These are phyloP conservation scores for Aix galericulata DNA, from an alignment of 2,113 vertebrate species.

Conservation along the genomic window DNA sequence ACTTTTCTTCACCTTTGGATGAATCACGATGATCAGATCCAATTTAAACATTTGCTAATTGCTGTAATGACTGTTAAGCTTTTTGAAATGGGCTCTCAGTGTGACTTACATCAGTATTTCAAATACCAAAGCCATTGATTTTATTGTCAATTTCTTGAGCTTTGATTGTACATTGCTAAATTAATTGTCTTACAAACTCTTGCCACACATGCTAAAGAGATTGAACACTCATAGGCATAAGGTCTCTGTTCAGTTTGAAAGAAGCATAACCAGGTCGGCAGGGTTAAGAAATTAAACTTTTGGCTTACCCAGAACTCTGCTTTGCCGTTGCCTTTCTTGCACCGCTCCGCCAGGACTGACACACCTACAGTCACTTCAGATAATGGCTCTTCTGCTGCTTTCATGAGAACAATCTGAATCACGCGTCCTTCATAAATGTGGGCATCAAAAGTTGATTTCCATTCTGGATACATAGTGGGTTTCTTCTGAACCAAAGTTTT, in stretches of 20 bases:
- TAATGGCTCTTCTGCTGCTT: conserved; percentile 88
- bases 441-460: conserved; percentile 93
- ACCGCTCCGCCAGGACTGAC: conserved; percentile 91
- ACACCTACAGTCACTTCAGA: conserved; percentile 96
- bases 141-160: not conserved
- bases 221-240: not conserved
- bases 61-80: not conserved
- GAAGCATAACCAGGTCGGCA: not conserved
- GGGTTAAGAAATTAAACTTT: not conserved
- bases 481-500: conserved; percentile 95
- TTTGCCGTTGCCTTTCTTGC: conserved; percentile 94
- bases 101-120: not conserved
- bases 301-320: conserved; percentile 94
- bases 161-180: not conserved
- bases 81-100: not conserved
- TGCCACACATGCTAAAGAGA: not conserved
- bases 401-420: conserved; percentile 96
- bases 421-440: conserved; percentile 97
- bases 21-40: not conserved
- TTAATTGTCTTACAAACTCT: not conserved
- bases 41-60: not conserved
- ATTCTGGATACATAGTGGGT: conserved; percentile 97
- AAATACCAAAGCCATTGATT: not conserved
- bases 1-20: not conserved
- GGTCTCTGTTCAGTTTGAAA: not conserved